Conservation (phyloP, 2,888 invertebrate genomes). For the Trachelus troglodyta region DNA sequence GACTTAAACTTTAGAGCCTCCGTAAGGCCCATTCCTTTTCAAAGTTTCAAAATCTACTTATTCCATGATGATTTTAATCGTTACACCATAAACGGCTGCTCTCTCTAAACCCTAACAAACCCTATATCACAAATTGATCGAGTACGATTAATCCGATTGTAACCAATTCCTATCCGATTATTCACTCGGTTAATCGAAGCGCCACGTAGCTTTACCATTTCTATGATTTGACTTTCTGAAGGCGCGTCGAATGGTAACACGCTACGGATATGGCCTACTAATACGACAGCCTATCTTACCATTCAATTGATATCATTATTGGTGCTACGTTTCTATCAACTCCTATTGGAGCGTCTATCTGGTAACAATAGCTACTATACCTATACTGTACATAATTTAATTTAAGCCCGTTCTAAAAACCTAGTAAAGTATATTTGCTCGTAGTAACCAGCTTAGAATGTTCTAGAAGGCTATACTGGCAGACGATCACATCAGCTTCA, state of each 20-base stretch:
- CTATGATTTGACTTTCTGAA: slow-evolving; percentile 24
- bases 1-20: background rate
- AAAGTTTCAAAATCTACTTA: background rate
- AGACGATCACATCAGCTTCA: background rate
- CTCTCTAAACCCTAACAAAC: background rate
- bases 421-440: background rate
- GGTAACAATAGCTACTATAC: background rate
- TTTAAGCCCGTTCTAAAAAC: background rate
- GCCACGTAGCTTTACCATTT: background rate
- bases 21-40: background rate
- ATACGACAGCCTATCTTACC: slow-evolving; percentile 5
- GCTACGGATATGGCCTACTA: slow-evolving; percentile 26
- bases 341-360: background rate
- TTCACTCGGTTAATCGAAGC: background rate
- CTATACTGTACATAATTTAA: background rate
- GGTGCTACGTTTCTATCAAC: background rate
- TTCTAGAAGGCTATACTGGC: background rate
- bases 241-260: slow-evolving; percentile 24
- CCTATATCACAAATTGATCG: background rate
- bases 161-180: background rate
- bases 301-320: background rate
- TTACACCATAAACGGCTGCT: background rate
- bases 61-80: background rate
- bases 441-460: background rate
- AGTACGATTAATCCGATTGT: background rate